phyloP scores from a whole-genome alignment of 2,888 invertebrate species.

The Callinectes sapidus region DNA sequence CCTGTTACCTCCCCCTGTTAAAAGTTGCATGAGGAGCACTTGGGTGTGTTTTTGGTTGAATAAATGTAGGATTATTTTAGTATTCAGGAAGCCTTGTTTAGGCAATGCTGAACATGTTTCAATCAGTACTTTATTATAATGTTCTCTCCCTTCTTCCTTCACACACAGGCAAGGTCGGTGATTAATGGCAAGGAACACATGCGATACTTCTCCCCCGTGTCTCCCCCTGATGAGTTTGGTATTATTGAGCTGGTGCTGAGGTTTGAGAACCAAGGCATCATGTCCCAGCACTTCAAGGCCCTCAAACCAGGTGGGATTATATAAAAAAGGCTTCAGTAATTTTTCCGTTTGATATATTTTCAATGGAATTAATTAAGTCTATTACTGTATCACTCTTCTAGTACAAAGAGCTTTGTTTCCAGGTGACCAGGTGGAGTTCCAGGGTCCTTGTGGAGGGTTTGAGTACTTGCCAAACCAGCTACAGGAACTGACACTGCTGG shows the following conservation, averaged over 20 bases:
- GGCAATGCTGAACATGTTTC: too few species aligned
- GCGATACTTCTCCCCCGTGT: constrained; percentile 71
- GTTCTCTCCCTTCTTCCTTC: too few species aligned
- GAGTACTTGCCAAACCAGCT: constrained; percentile 69
- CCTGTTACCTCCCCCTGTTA: background rate
- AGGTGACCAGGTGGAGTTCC: constrained; percentile 71
- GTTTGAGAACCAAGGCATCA: constrained; percentile 66
- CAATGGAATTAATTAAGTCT: too few species aligned
- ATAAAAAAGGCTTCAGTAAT: too few species aligned
- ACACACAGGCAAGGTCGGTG: constrained; percentile 23
- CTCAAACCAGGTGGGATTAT: constrained; percentile 61
- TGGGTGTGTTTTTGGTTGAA: too few species aligned
- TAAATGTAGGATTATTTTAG: too few species aligned
- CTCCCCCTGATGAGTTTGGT: constrained; percentile 63
- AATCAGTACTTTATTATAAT: too few species aligned
- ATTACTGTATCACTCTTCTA: background rate
- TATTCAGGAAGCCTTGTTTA: too few species aligned
- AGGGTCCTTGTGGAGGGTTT: constrained; percentile 73
- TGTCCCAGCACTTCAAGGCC: constrained; percentile 62
- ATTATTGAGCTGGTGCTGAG: constrained; percentile 64
- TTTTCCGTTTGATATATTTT: background rate
- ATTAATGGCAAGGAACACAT: constrained; percentile 47
- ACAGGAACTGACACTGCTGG: constrained; percentile 71
- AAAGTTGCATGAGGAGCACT: too few species aligned
- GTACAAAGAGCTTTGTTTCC: background rate